These are phyloP conservation scores for Turritopsis dohrnii DNA, from an alignment of 30 jellyfish, hydroid and myxozoan genomes.

Conservation along the genomic window DNA sequence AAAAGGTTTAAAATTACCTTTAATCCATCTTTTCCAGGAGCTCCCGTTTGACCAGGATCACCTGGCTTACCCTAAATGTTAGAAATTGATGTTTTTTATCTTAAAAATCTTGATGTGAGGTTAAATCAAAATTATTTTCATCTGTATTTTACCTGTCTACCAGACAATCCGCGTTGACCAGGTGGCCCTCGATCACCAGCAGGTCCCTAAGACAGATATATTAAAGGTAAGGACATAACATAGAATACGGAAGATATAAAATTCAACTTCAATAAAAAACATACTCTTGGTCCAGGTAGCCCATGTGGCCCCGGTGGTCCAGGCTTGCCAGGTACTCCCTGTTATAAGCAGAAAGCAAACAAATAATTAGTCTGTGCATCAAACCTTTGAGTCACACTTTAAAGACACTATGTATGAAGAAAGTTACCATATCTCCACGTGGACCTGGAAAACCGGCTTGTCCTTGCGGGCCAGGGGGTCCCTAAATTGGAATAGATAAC, in stretches of 20 bases:
- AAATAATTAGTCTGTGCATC: too few species aligned
- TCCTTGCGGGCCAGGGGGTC: conserved; percentile 51
- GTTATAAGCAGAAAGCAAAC: not conserved
- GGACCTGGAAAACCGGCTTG: conserved; percentile 36
- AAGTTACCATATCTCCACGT: conserved; percentile 20
- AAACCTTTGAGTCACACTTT: too few species aligned
- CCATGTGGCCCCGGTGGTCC: conserved; percentile 27
- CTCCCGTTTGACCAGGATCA: conserved; percentile 18
- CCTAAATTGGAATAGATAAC: not conserved
- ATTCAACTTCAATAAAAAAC: not conserved
- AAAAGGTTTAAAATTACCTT: not conserved
- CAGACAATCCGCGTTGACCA: conserved; percentile 27
- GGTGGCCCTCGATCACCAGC: conserved; percentile 37
- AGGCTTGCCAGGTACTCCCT: conserved; percentile 19
- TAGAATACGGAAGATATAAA: not conserved
- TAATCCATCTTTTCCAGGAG: not conserved
- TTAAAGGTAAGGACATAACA: not conserved
- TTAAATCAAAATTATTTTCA: too few species aligned
- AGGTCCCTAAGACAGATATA: conserved; percentile 2
- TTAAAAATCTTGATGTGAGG: too few species aligned
- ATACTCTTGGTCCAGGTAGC: conserved; percentile 25
- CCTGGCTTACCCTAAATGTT: conserved; percentile 19
- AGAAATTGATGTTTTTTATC: not conserved
- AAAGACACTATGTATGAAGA: not conserved
- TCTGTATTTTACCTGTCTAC: conserved; percentile 32